Base-by-base conservation (phyloP, 2,113 vertebrate species). In the Lepus timidus region DNA sequence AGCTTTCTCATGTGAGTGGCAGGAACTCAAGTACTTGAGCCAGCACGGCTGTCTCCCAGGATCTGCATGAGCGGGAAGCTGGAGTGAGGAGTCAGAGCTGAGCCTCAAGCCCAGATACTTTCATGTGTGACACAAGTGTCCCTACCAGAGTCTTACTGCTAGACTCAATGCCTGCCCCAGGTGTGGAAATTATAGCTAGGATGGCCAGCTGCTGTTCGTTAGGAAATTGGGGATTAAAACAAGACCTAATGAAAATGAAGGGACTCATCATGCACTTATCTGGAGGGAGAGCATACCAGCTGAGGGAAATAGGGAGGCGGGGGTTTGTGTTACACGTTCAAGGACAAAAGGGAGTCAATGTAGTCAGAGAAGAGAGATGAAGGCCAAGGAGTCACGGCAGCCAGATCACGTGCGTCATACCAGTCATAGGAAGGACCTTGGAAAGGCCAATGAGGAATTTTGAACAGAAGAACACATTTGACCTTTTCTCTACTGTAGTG, bases 171-270 rank as follows among this genome's bases (percentile, higher is more conserved):
- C 13, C 55, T 58, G 14, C 55, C 55, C 55, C 55, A 12, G n/a
- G 29, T 78, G 4, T 33, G 86, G 70, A 87, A 58, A 93, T 67
- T 67, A 90, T 78, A 71, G 25, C 64, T 61, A 58, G 22, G 31
- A 25, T 87, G 76, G 6, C n/a, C 36, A 61, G 49, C 62, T n/a
- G 73, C 79, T 27, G 1, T 65, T 79, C 33, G 52, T 49, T 74
- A 61, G 74, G 83, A 64, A 61, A 88, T 25, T 13, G 6, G 6
- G 22, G 64, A 85, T 94, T 75, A 36, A 74, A 64, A 78, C 85
- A 93, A 95, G 22, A 91, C 9, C 9, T 51, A 39, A 76, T 82
- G 68, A 49, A 76, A 74, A 22, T 62, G n/a, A 88, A 94, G 25
- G 85, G 49, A 23, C 25, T n/a, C 19, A 6, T n/a, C 7, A 10